These are phyloP conservation scores for Planococcus citri DNA, from an alignment of 1,140 invertebrate genomes.

Conservation along the genomic window DNA sequence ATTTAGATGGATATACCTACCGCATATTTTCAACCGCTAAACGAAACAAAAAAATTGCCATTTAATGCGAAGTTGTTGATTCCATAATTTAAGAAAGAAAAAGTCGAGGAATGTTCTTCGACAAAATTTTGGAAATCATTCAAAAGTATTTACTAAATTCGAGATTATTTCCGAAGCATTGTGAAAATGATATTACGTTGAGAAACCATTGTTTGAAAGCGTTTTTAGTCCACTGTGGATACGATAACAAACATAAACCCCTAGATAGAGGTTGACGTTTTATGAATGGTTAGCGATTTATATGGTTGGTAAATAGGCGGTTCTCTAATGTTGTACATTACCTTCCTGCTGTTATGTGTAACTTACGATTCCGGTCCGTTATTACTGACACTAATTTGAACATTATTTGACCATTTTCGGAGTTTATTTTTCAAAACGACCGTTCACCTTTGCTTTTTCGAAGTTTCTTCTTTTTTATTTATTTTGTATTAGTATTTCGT, in stretches of 20 bases:
- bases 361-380: slow-evolving; percentile 14
- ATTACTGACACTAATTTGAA: slow-evolving; percentile 15
- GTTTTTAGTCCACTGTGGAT: slow-evolving; percentile 3
- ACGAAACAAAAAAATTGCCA: too few relatives aligned
- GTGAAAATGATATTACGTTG: slow-evolving; percentile 5
- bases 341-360: slow-evolving; percentile 11
- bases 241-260: slow-evolving; percentile 14
- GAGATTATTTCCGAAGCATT: neutral
- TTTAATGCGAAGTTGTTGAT: too few relatives aligned
- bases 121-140: too few relatives aligned
- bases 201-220: slow-evolving; percentile 11
- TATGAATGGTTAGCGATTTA: slow-evolving; percentile 13
- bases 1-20: too few relatives aligned
- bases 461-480: too few relatives aligned
- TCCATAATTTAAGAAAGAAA: too few relatives aligned
- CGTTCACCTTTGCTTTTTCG: neutral
- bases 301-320: slow-evolving; percentile 11
- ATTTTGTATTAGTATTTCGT: too few relatives aligned
- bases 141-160: neutral
- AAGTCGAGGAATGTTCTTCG: too few relatives aligned
- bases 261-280: slow-evolving; percentile 16
- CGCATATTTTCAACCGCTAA: too few relatives aligned
- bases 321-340: slow-evolving; percentile 18
- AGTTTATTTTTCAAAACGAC: slow-evolving; percentile 7
- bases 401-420: slow-evolving; percentile 14